Conservation (phyloP, 1,140 invertebrate species). For the Hypsibius dujardini region DNA sequence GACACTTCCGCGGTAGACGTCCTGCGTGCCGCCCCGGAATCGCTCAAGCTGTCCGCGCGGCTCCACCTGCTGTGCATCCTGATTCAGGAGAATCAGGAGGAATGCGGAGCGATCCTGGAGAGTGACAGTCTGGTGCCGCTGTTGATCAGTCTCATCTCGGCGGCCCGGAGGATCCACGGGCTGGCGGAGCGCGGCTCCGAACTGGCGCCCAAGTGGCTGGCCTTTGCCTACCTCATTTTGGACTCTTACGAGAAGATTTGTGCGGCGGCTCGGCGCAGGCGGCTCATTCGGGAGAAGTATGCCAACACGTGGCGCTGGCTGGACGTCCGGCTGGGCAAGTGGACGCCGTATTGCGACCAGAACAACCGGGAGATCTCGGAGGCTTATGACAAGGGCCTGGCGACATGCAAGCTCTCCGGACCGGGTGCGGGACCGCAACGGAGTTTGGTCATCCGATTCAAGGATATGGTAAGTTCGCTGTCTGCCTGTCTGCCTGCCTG, state of each 20-base stretch:
- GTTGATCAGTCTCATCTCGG: slow-evolving; percentile 17
- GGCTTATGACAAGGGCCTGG: slow-evolving; percentile 43
- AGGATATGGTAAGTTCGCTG: slow-evolving; percentile 13
- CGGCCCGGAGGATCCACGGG: not conserved
- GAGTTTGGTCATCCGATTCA: slow-evolving; percentile 13
- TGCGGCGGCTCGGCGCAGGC: slow-evolving; percentile 48
- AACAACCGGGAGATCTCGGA: slow-evolving; percentile 67
- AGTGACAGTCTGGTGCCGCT: slow-evolving; percentile 7
- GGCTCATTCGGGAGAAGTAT: slow-evolving; percentile 42
- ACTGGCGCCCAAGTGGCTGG: slow-evolving; percentile 51
- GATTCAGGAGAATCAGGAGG: slow-evolving; percentile 22
- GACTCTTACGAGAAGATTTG: slow-evolving; percentile 65
- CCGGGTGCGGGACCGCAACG: not conserved
- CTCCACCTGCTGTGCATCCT: slow-evolving; percentile 32
- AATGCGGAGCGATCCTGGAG: not conserved
- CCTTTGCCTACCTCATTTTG: slow-evolving; percentile 53
- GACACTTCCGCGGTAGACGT: slow-evolving; percentile 22
- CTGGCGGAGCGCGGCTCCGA: not conserved
- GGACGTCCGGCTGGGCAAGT: slow-evolving; percentile 58
- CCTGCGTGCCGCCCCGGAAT: slow-evolving; percentile 24
- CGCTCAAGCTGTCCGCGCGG: slow-evolving; percentile 30
- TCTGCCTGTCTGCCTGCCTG: not conserved
- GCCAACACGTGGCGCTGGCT: slow-evolving; percentile 57
- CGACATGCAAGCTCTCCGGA: not conserved
- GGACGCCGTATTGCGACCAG: slow-evolving; percentile 52